Base-by-base conservation (phyloP, 2,888 invertebrate species). In the Hyposoter dolosus region DNA sequence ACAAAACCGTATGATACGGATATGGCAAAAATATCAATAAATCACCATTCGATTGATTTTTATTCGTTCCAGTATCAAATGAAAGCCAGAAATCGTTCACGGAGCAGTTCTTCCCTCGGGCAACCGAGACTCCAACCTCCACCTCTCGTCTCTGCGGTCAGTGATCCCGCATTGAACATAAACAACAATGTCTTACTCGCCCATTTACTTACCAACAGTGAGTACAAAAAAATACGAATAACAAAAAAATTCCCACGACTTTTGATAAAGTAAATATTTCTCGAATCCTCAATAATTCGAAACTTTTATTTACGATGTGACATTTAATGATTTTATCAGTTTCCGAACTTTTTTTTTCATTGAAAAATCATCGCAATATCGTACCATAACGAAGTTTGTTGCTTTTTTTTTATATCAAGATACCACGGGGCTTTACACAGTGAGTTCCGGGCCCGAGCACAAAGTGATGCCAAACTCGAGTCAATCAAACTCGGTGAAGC, bases 121-220 rank as follows among this genome's bases (percentile, higher is more conserved):
- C 94, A 95, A 82, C 94, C 95, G 63, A 92, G 95, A 76, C 94
- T 95, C 89, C 93, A 95, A 88, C 95, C 95, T 28, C 95, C 96
- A 83, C 97, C 97, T 87, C 95, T 97, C 89, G 95, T 96, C 90
- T 96, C 97, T 90, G 96, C 97, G 68, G 96, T 96, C 82, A 97
- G 97, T 93, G 97, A 98, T 94, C 97, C 97, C 71, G 95, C 96
- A 90, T 95, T 97, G 87, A 95, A 95, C 90, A 89, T 96, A 88
- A 95, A 95, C 90, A 95, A 96, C 91, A 98, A 97, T 95, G 97
- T 97, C 79, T 95, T 97, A 93, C 95, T 98, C 85, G 98, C 98
- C 69, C 98, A 98, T 92, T 95, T 98, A 88, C 96, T 98, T 89
- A 97, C 97, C 74, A 96, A 95, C 93, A 96, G 97, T 97, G 93